Percentiles rank a stretch among this genome's conserved stretches.
These are phyloP conservation scores for Chalcosyrphus nemorum DNA, from an alignment of 2,888 invertebrate genomes.

Conservation along the genomic window DNA sequence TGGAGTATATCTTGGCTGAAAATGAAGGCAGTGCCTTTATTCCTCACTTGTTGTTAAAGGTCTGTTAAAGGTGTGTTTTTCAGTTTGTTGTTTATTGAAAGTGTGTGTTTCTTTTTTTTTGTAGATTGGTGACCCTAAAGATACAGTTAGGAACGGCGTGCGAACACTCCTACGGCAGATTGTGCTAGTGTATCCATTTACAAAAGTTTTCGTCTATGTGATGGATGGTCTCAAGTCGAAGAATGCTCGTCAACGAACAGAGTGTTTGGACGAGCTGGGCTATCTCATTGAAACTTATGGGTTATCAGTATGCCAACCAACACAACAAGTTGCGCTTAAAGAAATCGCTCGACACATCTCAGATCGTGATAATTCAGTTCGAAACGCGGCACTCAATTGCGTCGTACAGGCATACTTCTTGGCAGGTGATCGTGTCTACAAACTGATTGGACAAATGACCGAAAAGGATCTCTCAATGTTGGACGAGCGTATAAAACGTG, in stretches of 20 bases:
- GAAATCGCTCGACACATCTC: slow-evolving; percentile 97
- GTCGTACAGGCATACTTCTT: slow-evolving; percentile 94
- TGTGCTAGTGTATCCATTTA: slow-evolving; percentile 92
- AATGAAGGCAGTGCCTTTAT: slow-evolving; percentile 96
- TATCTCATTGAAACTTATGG: slow-evolving; percentile 93
- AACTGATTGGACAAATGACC: slow-evolving; percentile 94
- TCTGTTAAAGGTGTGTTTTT: slow-evolving; percentile 78
- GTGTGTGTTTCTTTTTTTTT: slow-evolving; percentile 46
- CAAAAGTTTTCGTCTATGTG: slow-evolving; percentile 93
- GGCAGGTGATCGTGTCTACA: slow-evolving; percentile 94
- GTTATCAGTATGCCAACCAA: slow-evolving; percentile 91
- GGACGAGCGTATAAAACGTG: slow-evolving; percentile 97
- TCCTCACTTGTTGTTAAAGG: slow-evolving; percentile 97
- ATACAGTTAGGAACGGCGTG: slow-evolving; percentile 95
- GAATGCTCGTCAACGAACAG: slow-evolving; percentile 97
- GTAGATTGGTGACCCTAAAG: slow-evolving; percentile 97
- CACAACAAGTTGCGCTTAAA: slow-evolving; percentile 88
- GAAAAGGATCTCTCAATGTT: slow-evolving; percentile 97
- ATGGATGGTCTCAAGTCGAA: slow-evolving; percentile 98
- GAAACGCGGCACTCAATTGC: slow-evolving; percentile 97
- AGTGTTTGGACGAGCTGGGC: slow-evolving; percentile 96
- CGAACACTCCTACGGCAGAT: slow-evolving; percentile 92
- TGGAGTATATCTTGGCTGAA: slow-evolving; percentile 93
- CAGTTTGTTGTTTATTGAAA: too few species aligned
- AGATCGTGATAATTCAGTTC: slow-evolving; percentile 96